Conservation (phyloP, 2,113 vertebrate genomes). For the Ictalurus furcatus region DNA sequence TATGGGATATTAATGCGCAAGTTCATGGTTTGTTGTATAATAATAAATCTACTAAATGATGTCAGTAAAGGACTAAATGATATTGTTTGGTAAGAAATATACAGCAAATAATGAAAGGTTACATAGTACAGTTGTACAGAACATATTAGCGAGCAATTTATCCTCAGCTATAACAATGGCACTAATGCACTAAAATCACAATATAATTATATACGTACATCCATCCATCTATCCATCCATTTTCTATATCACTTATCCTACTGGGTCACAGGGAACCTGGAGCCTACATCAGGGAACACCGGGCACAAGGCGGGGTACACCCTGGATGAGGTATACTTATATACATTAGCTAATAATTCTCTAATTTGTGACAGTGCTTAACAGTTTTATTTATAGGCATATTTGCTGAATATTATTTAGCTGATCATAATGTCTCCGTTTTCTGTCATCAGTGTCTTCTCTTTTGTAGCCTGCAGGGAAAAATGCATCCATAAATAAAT, state of each 20-base stretch:
- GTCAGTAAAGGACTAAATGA: background rate
- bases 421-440: background rate
- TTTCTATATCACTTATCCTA: too few species aligned
- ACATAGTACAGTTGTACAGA: background rate
- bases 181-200: background rate
- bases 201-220: background rate
- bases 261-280: too few species aligned
- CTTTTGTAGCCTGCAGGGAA: constrained; percentile 13
- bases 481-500: background rate
- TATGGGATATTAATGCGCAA: background rate
- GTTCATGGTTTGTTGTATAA: background rate
- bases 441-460: background rate
- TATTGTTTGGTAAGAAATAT: background rate
- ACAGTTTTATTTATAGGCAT: background rate
- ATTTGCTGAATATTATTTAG: background rate
- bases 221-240: too few species aligned
- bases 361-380: background rate
- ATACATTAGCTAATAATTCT: background rate
- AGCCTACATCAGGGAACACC: too few species aligned
- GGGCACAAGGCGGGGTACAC: too few species aligned
- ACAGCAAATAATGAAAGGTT: constrained; percentile 1
- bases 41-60: background rate
- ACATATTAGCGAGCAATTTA: background rate
- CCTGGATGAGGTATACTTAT: background rate
- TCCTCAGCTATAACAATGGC: background rate